A percentile compares a stretch with the other conserved stretches of the same genome.
phyloP scores from a whole-genome alignment of 2,113 vertebrate species.

The Crypturellus undulatus region DNA sequence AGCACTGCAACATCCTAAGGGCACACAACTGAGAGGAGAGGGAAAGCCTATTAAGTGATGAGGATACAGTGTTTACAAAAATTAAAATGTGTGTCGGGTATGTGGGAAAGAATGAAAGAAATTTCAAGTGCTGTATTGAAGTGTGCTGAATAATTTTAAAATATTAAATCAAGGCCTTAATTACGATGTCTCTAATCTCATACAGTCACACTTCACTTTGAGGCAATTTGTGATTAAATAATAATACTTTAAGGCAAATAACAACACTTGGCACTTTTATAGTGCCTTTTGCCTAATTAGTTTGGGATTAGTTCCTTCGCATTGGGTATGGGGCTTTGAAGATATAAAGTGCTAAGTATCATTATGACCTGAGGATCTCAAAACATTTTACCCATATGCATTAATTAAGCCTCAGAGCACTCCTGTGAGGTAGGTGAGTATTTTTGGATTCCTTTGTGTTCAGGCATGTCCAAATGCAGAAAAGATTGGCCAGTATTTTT shows the following conservation, averaged over 20 bases:
- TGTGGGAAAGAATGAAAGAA: slow-evolving; percentile 66
- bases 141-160: slow-evolving; percentile 72
- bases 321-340: slow-evolving; percentile 75
- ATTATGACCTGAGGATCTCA: slow-evolving; percentile 70
- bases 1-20: slow-evolving; percentile 54
- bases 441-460: background rate
- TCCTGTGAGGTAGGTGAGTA: slow-evolving; percentile 54
- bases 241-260: slow-evolving; percentile 73
- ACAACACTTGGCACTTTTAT: slow-evolving; percentile 70
- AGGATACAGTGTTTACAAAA: slow-evolving; percentile 64
- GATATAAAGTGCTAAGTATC: slow-evolving; percentile 73
- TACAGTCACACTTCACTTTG: slow-evolving; percentile 67
- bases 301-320: slow-evolving; percentile 69
- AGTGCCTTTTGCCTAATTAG: slow-evolving; percentile 76
- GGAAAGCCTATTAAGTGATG: slow-evolving; percentile 63
- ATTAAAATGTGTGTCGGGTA: slow-evolving; percentile 58
- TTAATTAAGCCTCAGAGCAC: slow-evolving; percentile 63
- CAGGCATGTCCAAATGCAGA: background rate
- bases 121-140: slow-evolving; percentile 64
- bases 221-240: slow-evolving; percentile 74
- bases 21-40: slow-evolving; percentile 39
- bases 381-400: slow-evolving; percentile 30
- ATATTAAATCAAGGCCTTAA: slow-evolving; percentile 74
- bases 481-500: background rate
- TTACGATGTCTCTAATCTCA: slow-evolving; percentile 66